Conservation (phyloP, 2,113 vertebrate species). For the Mirza zaza region DNA sequence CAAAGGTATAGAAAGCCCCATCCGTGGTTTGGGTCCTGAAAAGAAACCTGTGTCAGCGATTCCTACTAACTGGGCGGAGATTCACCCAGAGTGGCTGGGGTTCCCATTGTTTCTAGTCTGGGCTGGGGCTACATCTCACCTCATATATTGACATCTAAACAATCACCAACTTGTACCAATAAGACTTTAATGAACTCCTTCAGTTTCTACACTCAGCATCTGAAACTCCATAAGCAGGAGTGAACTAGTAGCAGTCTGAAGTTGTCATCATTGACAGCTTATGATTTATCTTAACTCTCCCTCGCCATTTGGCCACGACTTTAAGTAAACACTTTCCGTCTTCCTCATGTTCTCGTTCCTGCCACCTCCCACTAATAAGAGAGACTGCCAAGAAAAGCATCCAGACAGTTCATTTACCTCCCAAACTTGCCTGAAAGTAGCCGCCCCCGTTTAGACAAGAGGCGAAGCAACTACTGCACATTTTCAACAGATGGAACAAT, state of each 20-base stretch:
- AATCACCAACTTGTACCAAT: slow-evolving; percentile 32
- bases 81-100: not conserved
- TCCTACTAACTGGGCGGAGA: not conserved
- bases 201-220: slow-evolving; percentile 50
- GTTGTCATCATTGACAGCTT: slow-evolving; percentile 79
- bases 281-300: slow-evolving; percentile 79
- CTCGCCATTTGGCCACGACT: slow-evolving; percentile 79
- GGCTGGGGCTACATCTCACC: not conserved
- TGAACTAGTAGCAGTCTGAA: slow-evolving; percentile 80
- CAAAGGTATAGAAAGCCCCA: not conserved
- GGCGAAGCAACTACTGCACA: slow-evolving; percentile 75
- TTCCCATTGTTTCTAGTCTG: not conserved
- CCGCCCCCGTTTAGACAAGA: slow-evolving; percentile 78
- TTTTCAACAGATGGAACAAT: slow-evolving; percentile 77
- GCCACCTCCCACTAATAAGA: slow-evolving; percentile 81
- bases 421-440: slow-evolving; percentile 76
- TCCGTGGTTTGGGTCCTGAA: not conserved
- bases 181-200: slow-evolving; percentile 41
- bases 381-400: slow-evolving; percentile 79
- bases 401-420: slow-evolving; percentile 82
- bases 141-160: slow-evolving; percentile 46
- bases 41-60: not conserved
- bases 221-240: slow-evolving; percentile 76
- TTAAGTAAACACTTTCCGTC: slow-evolving; percentile 82
- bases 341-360: slow-evolving; percentile 79